Evolutionary conservation across 1,140 invertebrate species (phyloP), one percentile per base, ranked within the genome.

Genomic region (Artemia franciscana): DNA sequence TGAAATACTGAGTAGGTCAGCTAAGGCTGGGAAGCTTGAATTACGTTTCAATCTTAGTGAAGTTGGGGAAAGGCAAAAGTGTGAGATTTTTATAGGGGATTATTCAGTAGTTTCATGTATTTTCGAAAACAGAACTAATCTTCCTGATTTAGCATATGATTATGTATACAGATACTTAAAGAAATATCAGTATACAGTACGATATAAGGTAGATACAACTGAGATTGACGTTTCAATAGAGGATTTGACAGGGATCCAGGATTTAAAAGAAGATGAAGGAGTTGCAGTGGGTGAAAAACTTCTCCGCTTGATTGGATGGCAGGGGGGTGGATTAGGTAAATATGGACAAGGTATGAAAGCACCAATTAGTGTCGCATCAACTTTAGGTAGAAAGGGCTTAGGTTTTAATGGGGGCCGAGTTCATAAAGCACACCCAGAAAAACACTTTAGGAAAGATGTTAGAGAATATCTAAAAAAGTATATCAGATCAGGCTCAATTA

Each of bases 241-340:
- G 39, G 39, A 51, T 18, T 12, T 51, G 12, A 51, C 12, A 15
- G 39, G 39, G 21, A n/a, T n/a, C n/a, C 39, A 12, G 12, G 39
- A 15, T 51, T 51, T 18, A 51, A 3, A 3, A 15, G 21, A 18
- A 15, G 39, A 1, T 51, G 39, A 51, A 51, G 12, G 21, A 3
- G 39, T 18, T 15, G 65, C 68, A n/a, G 65, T 72, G 24, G 74
- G 72, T 5, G 72, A 68, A 24, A 71, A 70, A 60, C 60, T 75
- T 57, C 59, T 74, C 58, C 63, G 69, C 58, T 71, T 71, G 64
- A 74, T 75, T 72, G 74, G 74, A 7, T 75, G 74, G 74, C 66
- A 66, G 5, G 74, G 73, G 18, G 73, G 72, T 21, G 72, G 72
- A 0, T 65, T 73, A 56, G 73, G 73, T 3, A 74, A 73, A 64